phyloP scores from a whole-genome alignment of 2,113 vertebrate species.

The Oxyura jamaicensis region DNA sequence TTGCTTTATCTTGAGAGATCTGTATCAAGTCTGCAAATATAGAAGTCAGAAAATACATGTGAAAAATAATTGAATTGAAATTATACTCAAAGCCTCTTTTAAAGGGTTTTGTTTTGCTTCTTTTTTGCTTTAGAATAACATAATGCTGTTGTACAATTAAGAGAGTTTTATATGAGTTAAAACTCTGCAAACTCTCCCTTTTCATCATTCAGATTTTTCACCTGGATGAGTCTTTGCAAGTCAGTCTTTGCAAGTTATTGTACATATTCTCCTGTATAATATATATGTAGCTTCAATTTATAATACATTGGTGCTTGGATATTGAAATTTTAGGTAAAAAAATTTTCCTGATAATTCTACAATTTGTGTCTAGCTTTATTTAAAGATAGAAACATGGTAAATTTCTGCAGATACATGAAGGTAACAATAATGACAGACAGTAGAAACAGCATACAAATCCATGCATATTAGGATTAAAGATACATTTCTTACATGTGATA shows the following conservation, averaged over 20 bases:
- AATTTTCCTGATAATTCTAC: not conserved
- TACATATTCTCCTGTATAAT: not conserved
- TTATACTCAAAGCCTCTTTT: not conserved
- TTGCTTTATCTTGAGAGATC: not conserved
- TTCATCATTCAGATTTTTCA: not conserved
- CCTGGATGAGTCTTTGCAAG: not conserved
- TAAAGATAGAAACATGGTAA: not conserved
- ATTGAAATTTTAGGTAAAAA: not conserved
- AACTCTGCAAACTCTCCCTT: not conserved
- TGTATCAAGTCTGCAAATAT: not conserved
- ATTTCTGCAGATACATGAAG: not conserved
- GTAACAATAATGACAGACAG: not conserved
- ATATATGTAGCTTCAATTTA: not conserved
- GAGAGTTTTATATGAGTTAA: not conserved
- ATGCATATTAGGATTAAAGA: not conserved
- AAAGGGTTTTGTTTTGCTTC: not conserved
- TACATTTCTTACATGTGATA: not conserved
- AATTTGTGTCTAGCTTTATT: not conserved
- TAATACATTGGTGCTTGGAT: not conserved
- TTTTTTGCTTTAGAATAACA: not conserved
- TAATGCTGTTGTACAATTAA: not conserved
- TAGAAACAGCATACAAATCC: not conserved
- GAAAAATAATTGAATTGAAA: not conserved
- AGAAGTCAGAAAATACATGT: not conserved
- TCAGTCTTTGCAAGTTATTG: not conserved